Percentiles rank a stretch among this genome's conserved stretches.
phyloP scores from a whole-genome alignment of 2,888 invertebrate species.

The Heliconius ethilla region DNA sequence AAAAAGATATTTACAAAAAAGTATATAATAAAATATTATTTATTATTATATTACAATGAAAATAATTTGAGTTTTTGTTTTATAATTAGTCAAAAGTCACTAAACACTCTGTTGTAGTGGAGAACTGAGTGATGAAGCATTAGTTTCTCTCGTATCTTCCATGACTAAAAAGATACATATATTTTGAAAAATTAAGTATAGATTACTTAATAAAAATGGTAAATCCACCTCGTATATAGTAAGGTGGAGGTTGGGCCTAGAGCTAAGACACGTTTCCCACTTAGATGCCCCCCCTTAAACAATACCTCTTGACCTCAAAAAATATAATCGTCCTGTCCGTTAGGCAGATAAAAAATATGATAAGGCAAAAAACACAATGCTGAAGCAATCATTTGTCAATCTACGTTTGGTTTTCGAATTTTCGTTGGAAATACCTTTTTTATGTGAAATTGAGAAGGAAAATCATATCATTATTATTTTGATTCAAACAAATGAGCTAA shows the following conservation, averaged over 20 bases:
- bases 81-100: background rate
- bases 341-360: background rate
- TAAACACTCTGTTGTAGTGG: background rate
- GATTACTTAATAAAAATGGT: no score
- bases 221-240: no score
- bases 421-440: no score
- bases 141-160: background rate
- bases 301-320: constrained; percentile 4
- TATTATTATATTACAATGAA: no score
- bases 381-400: constrained; percentile 2
- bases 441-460: no score
- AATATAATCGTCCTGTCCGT: background rate
- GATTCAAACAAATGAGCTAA: background rate
- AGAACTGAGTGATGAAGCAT: background rate
- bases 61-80: background rate
- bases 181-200: background rate
- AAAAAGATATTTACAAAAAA: no score
- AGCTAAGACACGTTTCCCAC: no score
- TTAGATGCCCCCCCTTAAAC: no score
- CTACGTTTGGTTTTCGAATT: background rate
- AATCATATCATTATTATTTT: no score
- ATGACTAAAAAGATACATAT: background rate
- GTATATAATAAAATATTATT: no score
- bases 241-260: no score
- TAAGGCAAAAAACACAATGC: background rate